These are phyloP conservation scores for Druon quercuslanigerum DNA, from an alignment of 1,140 invertebrate genomes.

Conservation along the genomic window DNA sequence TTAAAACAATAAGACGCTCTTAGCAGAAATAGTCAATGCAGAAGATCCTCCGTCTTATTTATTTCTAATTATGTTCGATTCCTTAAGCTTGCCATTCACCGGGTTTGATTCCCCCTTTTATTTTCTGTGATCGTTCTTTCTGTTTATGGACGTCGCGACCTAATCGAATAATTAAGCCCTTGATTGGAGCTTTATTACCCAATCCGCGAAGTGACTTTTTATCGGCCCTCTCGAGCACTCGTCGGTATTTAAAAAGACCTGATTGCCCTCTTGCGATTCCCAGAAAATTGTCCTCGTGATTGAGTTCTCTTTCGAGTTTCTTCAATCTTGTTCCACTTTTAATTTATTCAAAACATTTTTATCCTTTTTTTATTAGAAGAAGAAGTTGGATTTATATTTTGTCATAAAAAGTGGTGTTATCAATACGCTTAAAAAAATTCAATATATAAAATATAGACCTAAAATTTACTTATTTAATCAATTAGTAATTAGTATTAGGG, in stretches of 20 bases:
- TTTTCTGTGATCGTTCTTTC: constrained; percentile 39
- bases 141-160: constrained; percentile 42
- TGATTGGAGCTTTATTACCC: constrained; percentile 76
- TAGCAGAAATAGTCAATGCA: constrained; percentile 48
- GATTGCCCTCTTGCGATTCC: constrained; percentile 66
- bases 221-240: constrained; percentile 61
- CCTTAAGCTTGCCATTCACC: constrained; percentile 56
- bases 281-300: constrained; percentile 56
- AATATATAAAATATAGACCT: too few species aligned
- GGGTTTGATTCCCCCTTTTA: constrained; percentile 28
- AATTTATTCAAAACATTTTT: background rate
- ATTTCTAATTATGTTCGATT: constrained; percentile 77
- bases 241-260: constrained; percentile 68
- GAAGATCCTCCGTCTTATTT: constrained; percentile 69
- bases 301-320: background rate
- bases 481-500: too few species aligned
- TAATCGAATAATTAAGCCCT: constrained; percentile 76
- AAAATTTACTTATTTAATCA: too few species aligned
- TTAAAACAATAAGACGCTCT: constrained; percentile 72
- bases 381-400: too few species aligned
- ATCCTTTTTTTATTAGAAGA: too few species aligned
- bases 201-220: constrained; percentile 75
- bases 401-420: too few species aligned
- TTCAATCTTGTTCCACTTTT: background rate
- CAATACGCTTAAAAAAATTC: too few species aligned